These are phyloP conservation scores for Acanthornis magna DNA, from an alignment of 2,797 vertebrate species.

Conservation along the genomic window DNA sequence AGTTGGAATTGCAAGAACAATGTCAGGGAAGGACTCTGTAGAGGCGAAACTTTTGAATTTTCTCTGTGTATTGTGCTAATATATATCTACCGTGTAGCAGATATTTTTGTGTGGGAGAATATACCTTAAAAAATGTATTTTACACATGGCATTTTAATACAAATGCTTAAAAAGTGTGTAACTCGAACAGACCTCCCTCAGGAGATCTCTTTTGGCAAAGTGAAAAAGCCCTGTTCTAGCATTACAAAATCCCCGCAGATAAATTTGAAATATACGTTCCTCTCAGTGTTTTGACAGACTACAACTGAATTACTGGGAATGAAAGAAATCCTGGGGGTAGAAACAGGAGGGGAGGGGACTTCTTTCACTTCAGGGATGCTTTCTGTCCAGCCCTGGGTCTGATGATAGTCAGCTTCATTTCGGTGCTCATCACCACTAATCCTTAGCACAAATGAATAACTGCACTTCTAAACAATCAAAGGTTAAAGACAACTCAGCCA, in stretches of 20 bases:
- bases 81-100: background rate
- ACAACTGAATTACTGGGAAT: slow-evolving; percentile 53
- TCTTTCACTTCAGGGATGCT: slow-evolving; percentile 24
- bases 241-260: slow-evolving; percentile 58
- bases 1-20: background rate
- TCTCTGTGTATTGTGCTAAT: background rate
- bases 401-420: slow-evolving; percentile 17
- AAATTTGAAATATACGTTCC: slow-evolving; percentile 61
- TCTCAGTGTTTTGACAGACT: slow-evolving; percentile 60
- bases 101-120: background rate
- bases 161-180: background rate
- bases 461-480: slow-evolving; percentile 73
- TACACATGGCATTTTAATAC: background rate
- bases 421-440: slow-evolving; percentile 10
- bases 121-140: background rate
- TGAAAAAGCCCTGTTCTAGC: slow-evolving; percentile 17
- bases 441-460: slow-evolving; percentile 38
- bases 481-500: slow-evolving; percentile 68
- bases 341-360: background rate
- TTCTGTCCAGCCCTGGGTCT: slow-evolving; percentile 11
- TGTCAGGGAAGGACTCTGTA: background rate
- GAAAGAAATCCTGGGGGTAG: background rate
- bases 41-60: background rate
- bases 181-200: slow-evolving; percentile 28
- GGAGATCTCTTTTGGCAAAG: slow-evolving; percentile 24